phyloP scores from a whole-genome alignment of 2,888 invertebrate genomes.

The Cyaniris semiargus region DNA sequence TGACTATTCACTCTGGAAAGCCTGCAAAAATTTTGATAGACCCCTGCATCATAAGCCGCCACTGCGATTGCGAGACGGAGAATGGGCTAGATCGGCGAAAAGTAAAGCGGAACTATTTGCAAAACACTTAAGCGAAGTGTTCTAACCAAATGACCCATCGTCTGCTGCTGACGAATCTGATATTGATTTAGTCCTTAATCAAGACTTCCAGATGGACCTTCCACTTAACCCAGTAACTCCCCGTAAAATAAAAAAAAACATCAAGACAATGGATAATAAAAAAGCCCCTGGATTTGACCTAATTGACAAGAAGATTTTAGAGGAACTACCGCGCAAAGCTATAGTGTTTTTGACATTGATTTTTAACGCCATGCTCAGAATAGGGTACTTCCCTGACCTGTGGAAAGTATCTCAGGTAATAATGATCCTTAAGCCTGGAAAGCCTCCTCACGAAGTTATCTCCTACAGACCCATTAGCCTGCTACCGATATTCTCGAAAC shows the following conservation, averaged over 20 bases:
- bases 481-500: not conserved
- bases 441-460: conserved; percentile 9
- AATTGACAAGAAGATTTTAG: conserved; percentile 32
- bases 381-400: not conserved
- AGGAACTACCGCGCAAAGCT: conserved; percentile 38
- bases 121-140: conserved; percentile 34
- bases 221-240: not conserved
- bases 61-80: not conserved
- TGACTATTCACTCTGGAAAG: conserved; percentile 39
- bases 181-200: not conserved
- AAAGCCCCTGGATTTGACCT: too few relatives aligned
- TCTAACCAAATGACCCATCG: not conserved
- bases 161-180: not conserved
- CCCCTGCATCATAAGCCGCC: conserved; percentile 22
- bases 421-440: not conserved
- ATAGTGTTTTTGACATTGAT: conserved; percentile 36
- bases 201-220: not conserved
- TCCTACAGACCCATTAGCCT: conserved; percentile 35
- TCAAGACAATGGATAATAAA: too few relatives aligned
- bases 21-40: conserved; percentile 32
- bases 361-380: not conserved
- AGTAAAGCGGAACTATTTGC: conserved; percentile 38
- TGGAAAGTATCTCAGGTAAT: not conserved
- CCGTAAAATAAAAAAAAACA: too few relatives aligned
- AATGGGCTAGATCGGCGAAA: conserved; percentile 35